These are phyloP conservation scores for Eulithis prunata DNA, from an alignment of 2,888 invertebrate genomes.

Conservation along the genomic window DNA sequence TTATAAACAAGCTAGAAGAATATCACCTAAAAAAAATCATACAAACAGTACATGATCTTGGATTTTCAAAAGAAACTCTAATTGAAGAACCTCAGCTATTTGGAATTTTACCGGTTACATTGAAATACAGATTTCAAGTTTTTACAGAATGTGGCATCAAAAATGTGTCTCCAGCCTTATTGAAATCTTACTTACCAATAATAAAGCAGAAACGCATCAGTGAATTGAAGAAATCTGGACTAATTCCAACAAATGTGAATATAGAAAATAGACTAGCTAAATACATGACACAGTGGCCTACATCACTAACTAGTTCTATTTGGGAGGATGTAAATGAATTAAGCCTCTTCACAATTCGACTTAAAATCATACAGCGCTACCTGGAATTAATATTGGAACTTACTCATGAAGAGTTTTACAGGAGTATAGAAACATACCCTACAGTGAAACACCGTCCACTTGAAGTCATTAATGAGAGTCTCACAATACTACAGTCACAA, in stretches of 20 bases:
- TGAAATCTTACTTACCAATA: constrained; percentile 63
- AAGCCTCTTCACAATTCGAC: constrained; percentile 62
- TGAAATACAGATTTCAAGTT: constrained; percentile 68
- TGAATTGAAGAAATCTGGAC: constrained; percentile 58
- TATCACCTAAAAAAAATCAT: constrained; percentile 54
- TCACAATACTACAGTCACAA: constrained; percentile 65
- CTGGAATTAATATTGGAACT: constrained; percentile 73
- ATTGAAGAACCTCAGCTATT: constrained; percentile 65
- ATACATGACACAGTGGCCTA: constrained; percentile 78
- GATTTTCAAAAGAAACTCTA: constrained; percentile 57
- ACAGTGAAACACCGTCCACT: constrained; percentile 77
- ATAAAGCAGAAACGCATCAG: constrained; percentile 65
- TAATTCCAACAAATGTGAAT: constrained; percentile 58
- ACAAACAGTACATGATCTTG: constrained; percentile 59
- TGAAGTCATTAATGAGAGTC: constrained; percentile 66
- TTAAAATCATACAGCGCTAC: constrained; percentile 76
- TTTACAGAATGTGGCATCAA: constrained; percentile 72
- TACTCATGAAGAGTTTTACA: constrained; percentile 65
- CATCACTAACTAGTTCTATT: constrained; percentile 72
- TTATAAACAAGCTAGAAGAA: constrained; percentile 59
- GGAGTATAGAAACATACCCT: constrained; percentile 72
- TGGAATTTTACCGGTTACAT: constrained; percentile 65
- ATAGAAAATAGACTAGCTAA: constrained; percentile 74
- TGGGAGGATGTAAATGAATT: constrained; percentile 61
- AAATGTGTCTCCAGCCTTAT: constrained; percentile 50